Evolutionary conservation across 1,140 invertebrate genomes (phyloP).

Genomic region (Eufriesea mexicana): DNA sequence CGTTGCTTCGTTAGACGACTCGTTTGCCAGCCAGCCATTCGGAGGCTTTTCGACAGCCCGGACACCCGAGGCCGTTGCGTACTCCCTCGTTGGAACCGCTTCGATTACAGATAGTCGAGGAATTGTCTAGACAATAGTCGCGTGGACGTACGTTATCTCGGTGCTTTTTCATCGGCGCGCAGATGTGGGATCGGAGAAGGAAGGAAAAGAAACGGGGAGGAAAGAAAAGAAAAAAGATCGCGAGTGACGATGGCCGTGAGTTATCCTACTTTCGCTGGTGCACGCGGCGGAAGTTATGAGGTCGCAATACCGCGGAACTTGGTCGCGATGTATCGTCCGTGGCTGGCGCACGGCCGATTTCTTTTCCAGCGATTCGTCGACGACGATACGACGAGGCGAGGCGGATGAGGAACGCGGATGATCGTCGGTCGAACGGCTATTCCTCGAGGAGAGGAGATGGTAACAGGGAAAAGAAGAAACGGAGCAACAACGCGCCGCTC

Average conservation of each 20-base stretch:
- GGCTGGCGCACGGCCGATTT: constrained; percentile 35
- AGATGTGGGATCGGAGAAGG: background rate
- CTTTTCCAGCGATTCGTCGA: constrained; percentile 44
- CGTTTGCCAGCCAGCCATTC: background rate
- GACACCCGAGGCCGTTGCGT: background rate
- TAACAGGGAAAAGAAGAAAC: background rate
- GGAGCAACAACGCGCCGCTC: background rate
- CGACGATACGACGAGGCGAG: background rate
- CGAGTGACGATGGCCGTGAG: background rate
- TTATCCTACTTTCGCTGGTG: constrained; percentile 53
- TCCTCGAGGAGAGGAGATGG: background rate
- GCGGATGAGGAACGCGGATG: constrained; percentile 11
- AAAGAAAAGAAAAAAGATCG: too few relatives aligned
- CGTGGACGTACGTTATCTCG: background rate
- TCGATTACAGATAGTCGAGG: background rate
- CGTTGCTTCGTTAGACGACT: background rate
- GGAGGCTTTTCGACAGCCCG: background rate
- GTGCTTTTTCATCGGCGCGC: background rate
- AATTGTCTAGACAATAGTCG: background rate
- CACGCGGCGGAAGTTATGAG: constrained; percentile 38
- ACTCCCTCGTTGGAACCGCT: background rate
- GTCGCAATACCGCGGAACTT: constrained; percentile 40
- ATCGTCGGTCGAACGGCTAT: background rate
- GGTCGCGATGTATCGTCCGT: constrained; percentile 39
- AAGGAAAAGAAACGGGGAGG: too few relatives aligned